phyloP scores from a whole-genome alignment of 1,140 invertebrate genomes.

The Drosophila ercepeae region DNA sequence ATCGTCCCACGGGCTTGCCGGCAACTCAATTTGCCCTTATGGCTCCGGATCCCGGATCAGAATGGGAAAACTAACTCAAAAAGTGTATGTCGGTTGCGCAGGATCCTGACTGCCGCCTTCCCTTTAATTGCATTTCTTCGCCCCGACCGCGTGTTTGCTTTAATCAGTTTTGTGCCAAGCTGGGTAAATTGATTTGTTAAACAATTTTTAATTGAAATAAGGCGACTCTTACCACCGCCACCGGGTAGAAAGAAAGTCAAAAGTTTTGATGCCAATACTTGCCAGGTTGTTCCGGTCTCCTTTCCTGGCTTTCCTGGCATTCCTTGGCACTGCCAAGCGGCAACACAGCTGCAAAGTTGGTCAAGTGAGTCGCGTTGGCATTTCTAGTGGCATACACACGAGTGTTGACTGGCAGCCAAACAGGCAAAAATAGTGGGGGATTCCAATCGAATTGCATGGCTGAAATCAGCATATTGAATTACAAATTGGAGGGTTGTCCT shows the following conservation, averaged over 20 bases:
- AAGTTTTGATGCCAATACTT: constrained; percentile 42
- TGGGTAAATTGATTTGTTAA: constrained; percentile 75
- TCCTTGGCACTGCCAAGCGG: constrained; percentile 26
- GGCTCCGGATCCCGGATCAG: not conserved
- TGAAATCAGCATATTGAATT: constrained; percentile 57
- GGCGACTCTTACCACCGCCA: constrained; percentile 16
- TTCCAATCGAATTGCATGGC: not conserved
- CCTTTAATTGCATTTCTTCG: constrained; percentile 63
- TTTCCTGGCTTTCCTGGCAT: constrained; percentile 9
- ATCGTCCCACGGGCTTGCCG: constrained; percentile 51
- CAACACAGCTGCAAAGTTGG: constrained; percentile 32
- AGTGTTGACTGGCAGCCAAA: constrained; percentile 53
- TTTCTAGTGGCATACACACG: constrained; percentile 67
- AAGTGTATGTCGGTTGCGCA: too few relatives aligned
- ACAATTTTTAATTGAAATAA: constrained; percentile 79
- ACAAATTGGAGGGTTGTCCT: constrained; percentile 31
- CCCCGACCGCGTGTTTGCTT: constrained; percentile 17
- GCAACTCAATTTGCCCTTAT: constrained; percentile 69
- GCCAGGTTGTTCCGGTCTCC: constrained; percentile 27
- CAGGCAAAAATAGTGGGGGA: constrained; percentile 2
- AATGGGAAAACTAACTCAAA: not conserved
- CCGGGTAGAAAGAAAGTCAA: constrained; percentile 47
- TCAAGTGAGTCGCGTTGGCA: constrained; percentile 58
- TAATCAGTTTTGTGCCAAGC: constrained; percentile 59
- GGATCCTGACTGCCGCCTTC: constrained; percentile 8